These are phyloP conservation scores for Leptothorax acervorum DNA, from an alignment of 2,888 invertebrate genomes.

Conservation along the genomic window DNA sequence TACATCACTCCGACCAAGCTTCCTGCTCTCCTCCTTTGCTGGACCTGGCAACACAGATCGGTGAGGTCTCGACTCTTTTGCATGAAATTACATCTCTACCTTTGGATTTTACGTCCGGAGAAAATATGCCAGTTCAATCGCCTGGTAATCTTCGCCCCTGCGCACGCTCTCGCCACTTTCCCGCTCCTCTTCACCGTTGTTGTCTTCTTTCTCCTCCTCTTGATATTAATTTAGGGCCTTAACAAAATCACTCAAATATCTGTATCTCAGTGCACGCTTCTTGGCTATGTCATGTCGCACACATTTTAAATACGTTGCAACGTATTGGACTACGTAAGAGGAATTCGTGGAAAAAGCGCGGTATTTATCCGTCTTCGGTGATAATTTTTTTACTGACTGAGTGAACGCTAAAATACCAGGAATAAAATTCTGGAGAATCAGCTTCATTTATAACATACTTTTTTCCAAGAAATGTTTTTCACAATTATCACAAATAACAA, in stretches of 20 bases:
- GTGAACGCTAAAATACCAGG: background rate
- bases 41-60: constrained; percentile 52
- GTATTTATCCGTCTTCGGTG: constrained; percentile 4
- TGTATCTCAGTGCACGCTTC: background rate
- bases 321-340: background rate
- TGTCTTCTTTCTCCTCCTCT: background rate
- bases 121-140: constrained; percentile 66
- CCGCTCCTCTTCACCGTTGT: background rate
- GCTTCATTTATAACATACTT: background rate
- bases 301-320: constrained; percentile 16
- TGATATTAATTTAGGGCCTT: constrained; percentile 25
- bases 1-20: constrained; percentile 63
- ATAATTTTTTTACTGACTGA: background rate
- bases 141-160: constrained; percentile 47
- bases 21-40: constrained; percentile 59
- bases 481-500: background rate
- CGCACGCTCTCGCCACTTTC: constrained; percentile 23
- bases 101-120: constrained; percentile 68
- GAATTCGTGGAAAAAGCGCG: constrained; percentile 1
- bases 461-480: background rate
- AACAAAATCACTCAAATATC: constrained; percentile 17
- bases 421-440: background rate
- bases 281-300: background rate
- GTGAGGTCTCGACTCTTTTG: constrained; percentile 72
- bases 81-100: constrained; percentile 79